These are phyloP conservation scores for Brienomyrus brachyistius DNA, from an alignment of 2,113 vertebrate genomes.

Conservation along the genomic window DNA sequence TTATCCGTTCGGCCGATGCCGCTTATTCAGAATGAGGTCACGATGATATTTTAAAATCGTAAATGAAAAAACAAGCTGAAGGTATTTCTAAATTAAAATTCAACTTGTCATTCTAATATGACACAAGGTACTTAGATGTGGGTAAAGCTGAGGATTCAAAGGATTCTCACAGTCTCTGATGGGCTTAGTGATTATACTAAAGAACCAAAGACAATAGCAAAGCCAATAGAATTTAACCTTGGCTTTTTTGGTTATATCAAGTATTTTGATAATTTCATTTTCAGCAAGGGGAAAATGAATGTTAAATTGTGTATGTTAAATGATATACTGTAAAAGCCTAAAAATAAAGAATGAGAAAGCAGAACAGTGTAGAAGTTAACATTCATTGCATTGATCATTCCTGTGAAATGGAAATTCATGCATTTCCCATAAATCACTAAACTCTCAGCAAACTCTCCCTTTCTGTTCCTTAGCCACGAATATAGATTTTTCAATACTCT, in stretches of 20 bases:
- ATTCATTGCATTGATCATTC: neutral
- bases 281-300: neutral
- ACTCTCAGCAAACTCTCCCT: neutral
- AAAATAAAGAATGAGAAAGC: neutral
- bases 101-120: neutral
- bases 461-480: neutral
- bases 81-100: neutral
- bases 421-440: neutral
- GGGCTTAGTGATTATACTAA: neutral
- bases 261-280: neutral
- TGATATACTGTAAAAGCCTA: neutral
- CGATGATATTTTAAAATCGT: neutral
- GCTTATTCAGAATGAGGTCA: neutral
- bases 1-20: neutral
- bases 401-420: neutral
- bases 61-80: neutral
- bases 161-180: neutral
- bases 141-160: neutral
- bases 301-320: neutral
- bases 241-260: neutral
- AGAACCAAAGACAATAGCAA: neutral
- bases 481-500: neutral
- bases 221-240: neutral
- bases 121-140: neutral
- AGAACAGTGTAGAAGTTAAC: neutral